These are phyloP conservation scores for Strix uralensis DNA, from an alignment of 2,113 vertebrate species.

Conservation along the genomic window DNA sequence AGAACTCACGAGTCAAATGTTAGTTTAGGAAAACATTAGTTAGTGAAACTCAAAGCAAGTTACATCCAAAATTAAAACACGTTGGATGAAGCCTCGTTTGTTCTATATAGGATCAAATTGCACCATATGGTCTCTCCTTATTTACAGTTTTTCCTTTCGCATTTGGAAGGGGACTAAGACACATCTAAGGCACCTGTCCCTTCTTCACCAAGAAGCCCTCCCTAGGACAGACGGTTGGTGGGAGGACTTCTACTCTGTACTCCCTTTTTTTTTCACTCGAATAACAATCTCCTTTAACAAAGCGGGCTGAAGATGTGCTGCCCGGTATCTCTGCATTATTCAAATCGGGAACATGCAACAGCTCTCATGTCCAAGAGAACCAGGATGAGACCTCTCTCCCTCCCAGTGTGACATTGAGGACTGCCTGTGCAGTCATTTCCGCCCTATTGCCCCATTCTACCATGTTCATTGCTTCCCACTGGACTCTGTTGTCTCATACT, in stretches of 20 bases:
- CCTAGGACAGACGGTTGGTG: neutral
- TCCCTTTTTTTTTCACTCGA: neutral
- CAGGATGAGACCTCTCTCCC: neutral
- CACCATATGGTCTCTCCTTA: neutral
- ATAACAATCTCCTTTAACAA: neutral
- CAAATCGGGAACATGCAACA: neutral
- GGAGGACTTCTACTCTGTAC: neutral
- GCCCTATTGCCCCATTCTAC: neutral
- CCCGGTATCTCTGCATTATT: neutral
- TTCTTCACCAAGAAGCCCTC: neutral
- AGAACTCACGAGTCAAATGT: neutral
- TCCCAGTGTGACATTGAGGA: neutral
- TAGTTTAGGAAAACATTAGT: neutral
- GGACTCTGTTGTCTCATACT: neutral
- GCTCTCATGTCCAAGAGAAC: neutral
- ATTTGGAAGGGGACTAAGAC: neutral
- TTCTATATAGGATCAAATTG: neutral
- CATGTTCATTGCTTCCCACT: fast-evolving
- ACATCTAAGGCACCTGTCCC: neutral
- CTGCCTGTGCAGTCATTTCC: neutral
- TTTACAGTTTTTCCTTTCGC: neutral
- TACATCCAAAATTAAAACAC: neutral
- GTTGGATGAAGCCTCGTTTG: neutral
- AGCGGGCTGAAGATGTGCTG: neutral
- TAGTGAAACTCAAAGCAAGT: neutral